These are phyloP conservation scores for Gymnocypris eckloni DNA, from an alignment of 2,797 vertebrate genomes.

Conservation along the genomic window DNA sequence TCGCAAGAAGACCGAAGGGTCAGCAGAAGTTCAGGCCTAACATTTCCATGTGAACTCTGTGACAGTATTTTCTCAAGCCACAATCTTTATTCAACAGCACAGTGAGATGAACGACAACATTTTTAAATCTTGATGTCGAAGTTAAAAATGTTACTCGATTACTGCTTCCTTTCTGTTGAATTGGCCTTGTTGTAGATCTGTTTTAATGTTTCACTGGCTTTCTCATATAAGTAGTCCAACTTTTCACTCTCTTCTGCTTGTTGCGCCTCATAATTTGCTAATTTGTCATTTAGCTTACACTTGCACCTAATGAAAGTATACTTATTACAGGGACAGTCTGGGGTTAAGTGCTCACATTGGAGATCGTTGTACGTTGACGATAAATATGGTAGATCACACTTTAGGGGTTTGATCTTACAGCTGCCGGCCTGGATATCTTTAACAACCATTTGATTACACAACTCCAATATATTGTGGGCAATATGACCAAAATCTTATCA, in stretches of 20 bases:
- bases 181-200: neutral
- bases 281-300: constrained; percentile 5
- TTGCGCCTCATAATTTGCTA: neutral
- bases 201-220: neutral
- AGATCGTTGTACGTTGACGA: neutral
- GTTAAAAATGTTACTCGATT: neutral
- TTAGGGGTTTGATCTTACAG: too few relatives aligned
- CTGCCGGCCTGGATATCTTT: neutral
- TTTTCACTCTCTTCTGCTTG: neutral
- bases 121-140: neutral
- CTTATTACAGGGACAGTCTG: neutral
- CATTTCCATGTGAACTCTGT: constrained; percentile 61
- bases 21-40: constrained; percentile 66
- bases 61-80: constrained; percentile 4
- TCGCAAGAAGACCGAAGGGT: constrained; percentile 63
- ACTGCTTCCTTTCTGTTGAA: neutral
- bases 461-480: too few relatives aligned
- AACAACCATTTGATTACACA: neutral
- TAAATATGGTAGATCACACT: neutral
- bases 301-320: neutral
- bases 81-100: constrained; percentile 54
- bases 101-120: constrained; percentile 60
- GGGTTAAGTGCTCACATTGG: neutral
- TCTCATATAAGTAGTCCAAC: neutral
- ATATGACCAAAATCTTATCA: too few relatives aligned